Evolutionary conservation across 2,113 vertebrate species (phyloP), one percentile per base, ranked within the genome.

Genomic region (Heteronetta atricapilla): DNA sequence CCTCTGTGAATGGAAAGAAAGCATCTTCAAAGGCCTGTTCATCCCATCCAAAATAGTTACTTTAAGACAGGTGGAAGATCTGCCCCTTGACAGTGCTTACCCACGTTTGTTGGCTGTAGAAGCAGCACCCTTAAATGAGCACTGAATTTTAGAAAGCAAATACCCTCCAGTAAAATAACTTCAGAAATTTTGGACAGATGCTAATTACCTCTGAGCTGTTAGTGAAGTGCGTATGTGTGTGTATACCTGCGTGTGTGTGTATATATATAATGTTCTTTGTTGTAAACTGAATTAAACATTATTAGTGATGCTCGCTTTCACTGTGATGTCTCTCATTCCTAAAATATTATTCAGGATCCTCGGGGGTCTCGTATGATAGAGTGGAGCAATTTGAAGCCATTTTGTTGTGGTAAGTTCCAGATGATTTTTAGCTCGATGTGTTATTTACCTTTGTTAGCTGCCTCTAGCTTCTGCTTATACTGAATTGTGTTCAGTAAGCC

Each of bases 361-460:
- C 98, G 98, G 86, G 99, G 99, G 11, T 99, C 99, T 44, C 97
- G 98, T 86, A 99, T 99, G 98, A 98, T 99, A 59, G 99, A 99
- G 60, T 99, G 99, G 99, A 98, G 95, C 84, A 95, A 96, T 29
- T 68, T 99, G 58, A 98, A 98, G 87, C 97, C 98, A 1, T 38
- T 99, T 75, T 99, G 99, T 88, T 99, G 99, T 85, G 99, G 99
- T 99, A 75, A 98, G 97, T 85, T 46, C 64, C 19, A 14, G n/a
- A 6, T 31, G 33, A 29, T 63, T 46, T 46, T 31, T 42, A 66
- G 38, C 50, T 75, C 26, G 5, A 12, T 62, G 23, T 46, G 16
- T 68, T 50, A 5, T 59, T 88, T 83, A 13, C 50, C 34, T 89
- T 86, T 80, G 38, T 36, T 66, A n/a, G 36, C 13, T 42, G 13